Evolutionary conservation across 2,113 vertebrate genomes (phyloP).

Genomic region (Chrysemys picta): DNA sequence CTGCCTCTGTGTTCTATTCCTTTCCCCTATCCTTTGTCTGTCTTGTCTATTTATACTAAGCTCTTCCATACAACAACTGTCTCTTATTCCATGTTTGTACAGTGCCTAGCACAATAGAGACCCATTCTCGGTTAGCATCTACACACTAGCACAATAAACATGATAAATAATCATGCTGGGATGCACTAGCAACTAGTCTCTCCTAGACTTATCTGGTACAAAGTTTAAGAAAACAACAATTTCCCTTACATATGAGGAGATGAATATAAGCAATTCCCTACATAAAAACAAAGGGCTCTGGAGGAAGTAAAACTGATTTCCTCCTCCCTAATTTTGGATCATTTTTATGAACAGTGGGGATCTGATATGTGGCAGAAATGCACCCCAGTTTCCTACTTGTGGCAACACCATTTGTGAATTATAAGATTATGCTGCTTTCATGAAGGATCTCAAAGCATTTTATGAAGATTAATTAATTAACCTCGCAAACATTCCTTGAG

Average conservation of each 20-base stretch:
- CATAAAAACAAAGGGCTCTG: neutral
- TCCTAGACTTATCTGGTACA: neutral
- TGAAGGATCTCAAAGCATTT: neutral
- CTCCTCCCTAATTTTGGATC: neutral
- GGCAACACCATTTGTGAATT: neutral
- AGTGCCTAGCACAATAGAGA: neutral
- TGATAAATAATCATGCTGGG: neutral
- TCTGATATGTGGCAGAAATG: fast-evolving
- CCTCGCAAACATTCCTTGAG: neutral
- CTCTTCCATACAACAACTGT: neutral
- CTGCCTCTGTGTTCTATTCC: neutral
- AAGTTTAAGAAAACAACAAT: neutral
- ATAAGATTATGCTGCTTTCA: fast-evolving
- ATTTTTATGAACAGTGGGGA: neutral
- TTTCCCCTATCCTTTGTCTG: neutral
- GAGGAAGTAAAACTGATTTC: neutral
- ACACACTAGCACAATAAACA: neutral
- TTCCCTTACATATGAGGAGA: neutral
- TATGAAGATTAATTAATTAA: neutral
- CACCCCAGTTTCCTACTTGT: fast-evolving
- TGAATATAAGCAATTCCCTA: neutral
- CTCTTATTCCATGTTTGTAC: neutral
- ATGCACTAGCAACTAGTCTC: neutral
- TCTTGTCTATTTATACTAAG: neutral
- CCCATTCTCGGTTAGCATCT: neutral